These are phyloP conservation scores for Danio jaintianensis DNA, from an alignment of 2,797 vertebrate genomes.

Conservation along the genomic window DNA sequence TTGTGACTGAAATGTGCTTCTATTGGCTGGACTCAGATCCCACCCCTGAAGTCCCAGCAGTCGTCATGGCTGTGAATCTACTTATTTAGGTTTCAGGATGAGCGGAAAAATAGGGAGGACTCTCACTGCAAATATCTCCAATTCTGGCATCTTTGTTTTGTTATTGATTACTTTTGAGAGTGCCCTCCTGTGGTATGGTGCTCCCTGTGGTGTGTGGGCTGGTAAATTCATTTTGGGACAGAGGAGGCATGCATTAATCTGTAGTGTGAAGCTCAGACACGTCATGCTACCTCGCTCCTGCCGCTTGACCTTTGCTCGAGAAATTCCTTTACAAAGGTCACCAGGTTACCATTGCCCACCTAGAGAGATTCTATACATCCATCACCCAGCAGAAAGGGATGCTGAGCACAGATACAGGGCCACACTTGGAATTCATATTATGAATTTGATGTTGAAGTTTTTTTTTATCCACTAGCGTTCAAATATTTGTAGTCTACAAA, in stretches of 20 bases:
- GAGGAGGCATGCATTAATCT: slow-evolving; percentile 57
- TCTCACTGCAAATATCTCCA: slow-evolving; percentile 52
- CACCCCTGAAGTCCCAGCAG: slow-evolving; percentile 50
- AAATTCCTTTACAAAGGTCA: slow-evolving; percentile 66
- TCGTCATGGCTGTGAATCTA: slow-evolving; percentile 55
- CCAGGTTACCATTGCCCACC: slow-evolving; percentile 61
- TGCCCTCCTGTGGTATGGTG: slow-evolving; percentile 58
- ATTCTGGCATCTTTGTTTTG: slow-evolving; percentile 62
- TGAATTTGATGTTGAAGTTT: neutral
- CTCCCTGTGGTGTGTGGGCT: slow-evolving; percentile 57
- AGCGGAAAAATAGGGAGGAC: slow-evolving; percentile 28
- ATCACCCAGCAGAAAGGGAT: slow-evolving; percentile 45
- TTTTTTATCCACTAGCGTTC: neutral
- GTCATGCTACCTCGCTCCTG: slow-evolving; percentile 63
- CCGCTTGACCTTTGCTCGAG: slow-evolving; percentile 66
- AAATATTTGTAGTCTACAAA: neutral
- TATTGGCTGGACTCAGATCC: slow-evolving; percentile 50
- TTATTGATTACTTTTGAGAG: slow-evolving; percentile 68
- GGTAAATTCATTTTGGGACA: slow-evolving; percentile 63
- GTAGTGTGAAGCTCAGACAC: slow-evolving; percentile 50
- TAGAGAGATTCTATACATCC: slow-evolving; percentile 59
- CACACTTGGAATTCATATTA: neutral
- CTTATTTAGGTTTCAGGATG: slow-evolving; percentile 54
- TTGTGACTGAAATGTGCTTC: slow-evolving; percentile 32
- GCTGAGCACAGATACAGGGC: slow-evolving; percentile 38